Evolutionary conservation across 2,797 vertebrate genomes (phyloP).

Genomic region (Rhadinocentrus ornatus): DNA sequence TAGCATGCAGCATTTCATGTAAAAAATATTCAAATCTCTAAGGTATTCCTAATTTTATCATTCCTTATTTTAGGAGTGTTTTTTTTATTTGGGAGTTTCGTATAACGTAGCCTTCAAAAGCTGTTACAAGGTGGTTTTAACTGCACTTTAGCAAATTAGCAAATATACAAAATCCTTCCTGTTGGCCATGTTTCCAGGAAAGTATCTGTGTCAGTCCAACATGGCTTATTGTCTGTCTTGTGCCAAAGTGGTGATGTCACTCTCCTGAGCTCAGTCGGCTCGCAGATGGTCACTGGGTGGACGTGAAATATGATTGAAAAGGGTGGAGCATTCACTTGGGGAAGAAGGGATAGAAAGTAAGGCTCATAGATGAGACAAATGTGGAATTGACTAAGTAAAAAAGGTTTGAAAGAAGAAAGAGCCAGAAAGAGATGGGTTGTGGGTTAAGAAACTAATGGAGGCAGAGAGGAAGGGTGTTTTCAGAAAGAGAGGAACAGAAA

Average conservation of each 20-base stretch:
- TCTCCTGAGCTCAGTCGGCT: slow-evolving; percentile 35
- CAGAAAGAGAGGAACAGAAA: slow-evolving; percentile 59
- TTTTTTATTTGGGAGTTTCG: not conserved
- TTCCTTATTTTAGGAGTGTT: slow-evolving; percentile 6
- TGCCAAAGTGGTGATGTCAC: slow-evolving; percentile 56
- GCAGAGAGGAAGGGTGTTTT: slow-evolving; percentile 74
- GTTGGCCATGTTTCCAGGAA: slow-evolving; percentile 27
- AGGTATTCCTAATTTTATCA: not conserved
- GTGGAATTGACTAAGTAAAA: slow-evolving; percentile 36
- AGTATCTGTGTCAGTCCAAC: slow-evolving; percentile 12
- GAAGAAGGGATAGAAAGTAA: not conserved
- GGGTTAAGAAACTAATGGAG: slow-evolving; percentile 46
- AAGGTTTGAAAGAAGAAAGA: slow-evolving; percentile 21
- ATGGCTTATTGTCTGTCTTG: slow-evolving; percentile 32
- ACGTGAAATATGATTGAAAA: slow-evolving; percentile 53
- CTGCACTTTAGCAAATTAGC: not conserved
- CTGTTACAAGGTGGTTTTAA: not conserved
- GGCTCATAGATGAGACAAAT: slow-evolving; percentile 36
- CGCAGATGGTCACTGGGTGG: slow-evolving; percentile 64
- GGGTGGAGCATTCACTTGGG: slow-evolving; percentile 50
- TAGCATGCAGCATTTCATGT: slow-evolving; percentile 6
- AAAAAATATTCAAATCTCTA: not conserved
- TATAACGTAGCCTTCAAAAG: not conserved
- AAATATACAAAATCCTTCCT: not conserved
- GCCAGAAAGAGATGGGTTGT: slow-evolving; percentile 39